Conservation (phyloP, 1,140 invertebrate genomes). For the Drosophila nigrodunni region DNA sequence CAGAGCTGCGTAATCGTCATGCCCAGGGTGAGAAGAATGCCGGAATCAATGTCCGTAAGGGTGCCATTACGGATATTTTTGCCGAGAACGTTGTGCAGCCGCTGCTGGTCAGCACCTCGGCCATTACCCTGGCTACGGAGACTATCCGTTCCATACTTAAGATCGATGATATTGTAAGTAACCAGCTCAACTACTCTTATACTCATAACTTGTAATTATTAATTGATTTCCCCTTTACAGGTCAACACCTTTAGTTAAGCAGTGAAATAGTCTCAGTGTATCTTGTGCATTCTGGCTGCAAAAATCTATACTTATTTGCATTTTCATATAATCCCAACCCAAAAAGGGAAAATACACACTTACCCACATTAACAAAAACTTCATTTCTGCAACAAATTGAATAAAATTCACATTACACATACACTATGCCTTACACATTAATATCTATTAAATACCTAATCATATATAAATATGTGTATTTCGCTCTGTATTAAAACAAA, state of each 20-base stretch:
- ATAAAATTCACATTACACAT: conserved; percentile 73
- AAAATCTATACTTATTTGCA: conserved; percentile 54
- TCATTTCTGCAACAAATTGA: conserved; percentile 54
- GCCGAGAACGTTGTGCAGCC: conserved; percentile 99
- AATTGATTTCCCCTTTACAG: conserved; percentile 34
- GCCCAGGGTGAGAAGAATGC: conserved; percentile 92
- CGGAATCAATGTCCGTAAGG: conserved; percentile 99
- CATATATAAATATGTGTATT: conserved; percentile 48
- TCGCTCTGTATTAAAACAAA: conserved; percentile 48
- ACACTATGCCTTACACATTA: conserved; percentile 63
- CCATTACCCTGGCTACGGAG: conserved; percentile 97
- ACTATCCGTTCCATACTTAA: conserved; percentile 99
- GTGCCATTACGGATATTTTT: conserved; percentile 97
- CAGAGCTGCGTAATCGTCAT: conserved; percentile 97
- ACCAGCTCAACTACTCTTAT: neutral
- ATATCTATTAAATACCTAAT: conserved; percentile 67
- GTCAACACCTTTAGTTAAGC: conserved; percentile 79
- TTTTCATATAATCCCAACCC: conserved; percentile 56
- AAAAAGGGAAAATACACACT: conserved; percentile 12
- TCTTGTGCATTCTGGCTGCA: conserved; percentile 33
- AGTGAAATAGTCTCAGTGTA: conserved; percentile 21
- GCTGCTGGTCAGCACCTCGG: conserved; percentile 96
- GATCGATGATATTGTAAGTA: conserved; percentile 98
- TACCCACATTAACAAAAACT: conserved; percentile 27
- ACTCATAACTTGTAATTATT: neutral